Percentiles rank a stretch among this genome's conserved stretches.
These are phyloP conservation scores for Ceratosolen solmsi DNA, from an alignment of 1,140 invertebrate genomes.

Conservation along the genomic window DNA sequence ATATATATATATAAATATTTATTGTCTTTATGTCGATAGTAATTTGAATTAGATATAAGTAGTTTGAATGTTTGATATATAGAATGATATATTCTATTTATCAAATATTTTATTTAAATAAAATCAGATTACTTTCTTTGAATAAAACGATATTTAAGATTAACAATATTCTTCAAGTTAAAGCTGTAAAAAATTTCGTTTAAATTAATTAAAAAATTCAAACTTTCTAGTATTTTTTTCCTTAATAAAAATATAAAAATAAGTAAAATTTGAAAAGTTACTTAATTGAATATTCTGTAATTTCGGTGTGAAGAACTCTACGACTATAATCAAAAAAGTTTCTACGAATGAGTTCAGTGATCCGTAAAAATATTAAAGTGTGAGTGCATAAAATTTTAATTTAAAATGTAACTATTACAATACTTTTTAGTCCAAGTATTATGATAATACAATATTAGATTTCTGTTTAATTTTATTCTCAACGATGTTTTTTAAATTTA, in stretches of 20 bases:
- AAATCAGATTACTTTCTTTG: too few species aligned
- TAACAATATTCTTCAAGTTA: not conserved
- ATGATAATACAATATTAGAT: not conserved
- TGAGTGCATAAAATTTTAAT: conserved; percentile 1
- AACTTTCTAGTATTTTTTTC: conserved; percentile 1
- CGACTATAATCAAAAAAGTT: conserved; percentile 8
- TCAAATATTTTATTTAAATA: too few species aligned
- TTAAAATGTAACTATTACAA: not conserved
- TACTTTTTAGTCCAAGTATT: not conserved
- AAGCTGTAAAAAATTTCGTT: not conserved
- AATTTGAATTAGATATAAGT: too few species aligned
- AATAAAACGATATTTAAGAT: too few species aligned
- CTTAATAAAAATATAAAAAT: conserved; percentile 21
- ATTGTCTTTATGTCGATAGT: too few species aligned
- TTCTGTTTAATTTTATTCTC: not conserved
- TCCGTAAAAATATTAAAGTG: not conserved
- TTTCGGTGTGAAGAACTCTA: conserved; percentile 10
- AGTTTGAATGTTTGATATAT: too few species aligned
- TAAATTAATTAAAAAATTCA: not conserved
- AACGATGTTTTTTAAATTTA: too few species aligned
- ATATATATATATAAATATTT: too few species aligned
- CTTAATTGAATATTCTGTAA: conserved; percentile 17
- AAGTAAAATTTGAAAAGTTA: conserved; percentile 16
- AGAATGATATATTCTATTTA: too few species aligned
- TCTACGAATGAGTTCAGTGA: conserved; percentile 1